These are phyloP conservation scores for Chesias legatella DNA, from an alignment of 2,888 invertebrate genomes.

Conservation along the genomic window DNA sequence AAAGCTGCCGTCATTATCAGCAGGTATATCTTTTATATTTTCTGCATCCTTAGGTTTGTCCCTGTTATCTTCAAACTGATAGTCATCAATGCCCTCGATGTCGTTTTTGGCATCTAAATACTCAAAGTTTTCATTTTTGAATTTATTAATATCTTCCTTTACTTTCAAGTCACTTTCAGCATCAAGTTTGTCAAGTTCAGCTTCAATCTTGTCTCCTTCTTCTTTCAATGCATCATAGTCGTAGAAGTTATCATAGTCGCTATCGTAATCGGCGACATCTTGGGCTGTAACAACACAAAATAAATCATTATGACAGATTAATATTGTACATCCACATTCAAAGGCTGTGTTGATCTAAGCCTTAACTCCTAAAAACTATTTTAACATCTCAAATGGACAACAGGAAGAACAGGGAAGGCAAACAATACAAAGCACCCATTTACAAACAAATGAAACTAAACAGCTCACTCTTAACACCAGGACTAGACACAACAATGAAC, in stretches of 20 bases:
- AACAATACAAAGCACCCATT: too few species aligned
- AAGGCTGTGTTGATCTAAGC: too few species aligned
- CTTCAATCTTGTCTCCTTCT: constrained; percentile 17
- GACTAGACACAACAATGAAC: too few species aligned
- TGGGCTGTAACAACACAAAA: constrained; percentile 34
- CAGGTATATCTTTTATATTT: constrained; percentile 10
- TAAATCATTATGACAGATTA: too few species aligned
- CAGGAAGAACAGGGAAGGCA: too few species aligned
- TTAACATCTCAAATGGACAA: too few species aligned
- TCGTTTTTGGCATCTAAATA: constrained; percentile 15
- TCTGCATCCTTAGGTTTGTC: constrained; percentile 23
- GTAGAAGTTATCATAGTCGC: constrained; percentile 17
- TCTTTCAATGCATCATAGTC: constrained; percentile 17
- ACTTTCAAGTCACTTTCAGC: constrained; percentile 18
- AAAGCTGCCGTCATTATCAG: constrained; percentile 5
- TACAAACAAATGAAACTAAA: too few species aligned
- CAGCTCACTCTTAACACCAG: too few species aligned
- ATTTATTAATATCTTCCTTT: constrained; percentile 24
- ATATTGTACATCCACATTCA: too few species aligned
- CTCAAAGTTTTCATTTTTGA: constrained; percentile 18
- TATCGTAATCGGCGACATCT: constrained; percentile 25
- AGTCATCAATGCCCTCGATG: constrained; percentile 38
- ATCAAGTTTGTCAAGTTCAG: constrained; percentile 21
- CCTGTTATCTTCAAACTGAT: constrained; percentile 60
- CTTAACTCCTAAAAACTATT: too few species aligned